These are phyloP conservation scores for Saccostrea glomerata DNA, from an alignment of 1,140 invertebrate species.

Conservation along the genomic window DNA sequence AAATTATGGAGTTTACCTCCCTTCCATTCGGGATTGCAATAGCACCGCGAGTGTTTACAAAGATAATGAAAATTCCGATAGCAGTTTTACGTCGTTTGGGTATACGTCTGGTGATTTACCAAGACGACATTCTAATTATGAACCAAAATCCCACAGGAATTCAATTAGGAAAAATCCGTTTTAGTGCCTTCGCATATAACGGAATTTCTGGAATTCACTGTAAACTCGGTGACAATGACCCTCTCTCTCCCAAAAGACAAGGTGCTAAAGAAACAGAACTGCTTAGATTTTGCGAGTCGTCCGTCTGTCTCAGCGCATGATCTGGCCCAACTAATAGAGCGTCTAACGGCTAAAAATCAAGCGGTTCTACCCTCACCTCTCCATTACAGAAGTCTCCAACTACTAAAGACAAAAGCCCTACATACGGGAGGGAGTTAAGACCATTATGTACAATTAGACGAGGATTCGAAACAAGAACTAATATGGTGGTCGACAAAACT, in stretches of 20 bases:
- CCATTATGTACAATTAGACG: background rate
- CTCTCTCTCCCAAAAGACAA: too few species aligned
- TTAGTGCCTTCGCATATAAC: too few species aligned
- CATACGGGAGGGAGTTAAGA: slow-evolving; percentile 40
- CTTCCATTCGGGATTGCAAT: slow-evolving; percentile 47
- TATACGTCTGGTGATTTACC: slow-evolving; percentile 28
- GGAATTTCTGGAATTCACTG: too few species aligned
- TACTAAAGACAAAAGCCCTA: slow-evolving; percentile 39
- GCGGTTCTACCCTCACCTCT: slow-evolving; percentile 42
- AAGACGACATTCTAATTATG: slow-evolving; percentile 47
- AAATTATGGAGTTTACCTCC: slow-evolving; percentile 37
- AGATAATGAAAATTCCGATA: slow-evolving; percentile 46
- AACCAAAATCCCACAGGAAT: slow-evolving; percentile 26
- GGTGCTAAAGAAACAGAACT: background rate
- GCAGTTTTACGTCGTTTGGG: slow-evolving; percentile 11
- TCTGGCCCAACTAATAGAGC: slow-evolving; percentile 39
- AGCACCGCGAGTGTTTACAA: slow-evolving; percentile 29
- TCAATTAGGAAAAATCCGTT: background rate
- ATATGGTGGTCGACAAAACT: slow-evolving; percentile 41
- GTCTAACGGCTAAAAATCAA: slow-evolving; percentile 41
- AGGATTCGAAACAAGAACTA: background rate
- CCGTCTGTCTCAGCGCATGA: slow-evolving; percentile 11
- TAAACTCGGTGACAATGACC: too few species aligned
- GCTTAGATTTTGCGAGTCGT: background rate
- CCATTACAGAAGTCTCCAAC: slow-evolving; percentile 40